Percentiles rank a stretch among this genome's conserved stretches.
phyloP scores from a whole-genome alignment of 2,113 vertebrate species.

The Promerops cafer region DNA sequence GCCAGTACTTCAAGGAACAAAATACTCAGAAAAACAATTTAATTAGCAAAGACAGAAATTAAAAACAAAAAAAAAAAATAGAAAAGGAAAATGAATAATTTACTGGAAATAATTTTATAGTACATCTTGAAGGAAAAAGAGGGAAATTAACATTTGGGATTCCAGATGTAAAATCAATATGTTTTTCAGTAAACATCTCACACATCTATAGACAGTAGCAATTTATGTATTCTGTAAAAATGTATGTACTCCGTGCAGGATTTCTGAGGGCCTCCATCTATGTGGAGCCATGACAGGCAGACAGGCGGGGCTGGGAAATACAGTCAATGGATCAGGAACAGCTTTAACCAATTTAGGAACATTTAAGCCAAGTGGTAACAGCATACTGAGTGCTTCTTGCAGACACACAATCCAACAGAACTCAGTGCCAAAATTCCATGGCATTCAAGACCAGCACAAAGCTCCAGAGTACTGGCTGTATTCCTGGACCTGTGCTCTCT shows the following conservation, averaged over 20 bases:
- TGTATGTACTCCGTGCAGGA: not conserved
- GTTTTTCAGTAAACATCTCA: not conserved
- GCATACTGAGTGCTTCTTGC: slow-evolving; percentile 36
- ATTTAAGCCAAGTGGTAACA: slow-evolving; percentile 39
- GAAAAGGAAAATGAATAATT: not conserved
- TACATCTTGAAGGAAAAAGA: not conserved
- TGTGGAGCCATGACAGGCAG: not conserved
- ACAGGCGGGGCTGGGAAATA: not conserved
- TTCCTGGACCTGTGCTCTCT: not conserved
- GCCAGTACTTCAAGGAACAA: not conserved
- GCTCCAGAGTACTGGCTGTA: not conserved
- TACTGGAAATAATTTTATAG: not conserved
- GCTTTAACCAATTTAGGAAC: slow-evolving; percentile 54
- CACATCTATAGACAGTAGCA: not conserved
- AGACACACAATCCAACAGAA: not conserved
- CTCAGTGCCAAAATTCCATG: slow-evolving; percentile 48
- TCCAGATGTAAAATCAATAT: not conserved
- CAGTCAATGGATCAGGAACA: slow-evolving; percentile 28
- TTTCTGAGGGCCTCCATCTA: not conserved
- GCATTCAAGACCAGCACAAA: not conserved
- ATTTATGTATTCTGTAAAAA: not conserved
- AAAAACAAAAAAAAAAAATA: not conserved
- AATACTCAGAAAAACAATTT: not conserved
- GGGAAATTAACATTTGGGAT: not conserved
- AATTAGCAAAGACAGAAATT: not conserved